Evolutionary conservation across 2,888 invertebrate genomes (phyloP).

Genomic region (Drosophila trichaetosa): DNA sequence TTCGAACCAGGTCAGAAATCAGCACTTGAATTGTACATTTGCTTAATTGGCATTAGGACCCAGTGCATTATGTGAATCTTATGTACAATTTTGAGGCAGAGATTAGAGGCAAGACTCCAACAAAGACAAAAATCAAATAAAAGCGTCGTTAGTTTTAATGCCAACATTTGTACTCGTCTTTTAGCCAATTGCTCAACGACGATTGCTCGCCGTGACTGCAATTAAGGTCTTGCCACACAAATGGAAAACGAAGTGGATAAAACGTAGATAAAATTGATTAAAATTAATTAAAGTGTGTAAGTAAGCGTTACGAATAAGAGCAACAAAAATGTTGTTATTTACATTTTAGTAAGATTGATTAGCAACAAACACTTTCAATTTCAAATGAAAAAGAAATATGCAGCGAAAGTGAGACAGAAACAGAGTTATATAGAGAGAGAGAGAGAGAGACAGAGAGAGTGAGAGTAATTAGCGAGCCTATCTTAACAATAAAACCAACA

Average conservation of each 20-base stretch:
- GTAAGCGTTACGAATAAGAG: conserved; percentile 41
- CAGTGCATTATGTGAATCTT: conserved; percentile 18
- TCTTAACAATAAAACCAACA: conserved; percentile 56
- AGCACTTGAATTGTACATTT: neutral
- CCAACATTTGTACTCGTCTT: conserved; percentile 18
- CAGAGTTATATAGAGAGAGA: neutral
- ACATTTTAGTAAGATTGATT: conserved; percentile 63
- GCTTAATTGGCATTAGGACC: conserved; percentile 18
- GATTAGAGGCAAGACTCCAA: neutral
- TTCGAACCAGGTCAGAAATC: conserved; percentile 25
- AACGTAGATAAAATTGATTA: conserved; percentile 25
- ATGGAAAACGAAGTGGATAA: neutral
- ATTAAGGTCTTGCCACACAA: conserved; percentile 4
- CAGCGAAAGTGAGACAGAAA: conserved; percentile 10
- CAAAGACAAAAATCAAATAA: neutral
- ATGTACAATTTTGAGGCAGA: conserved; percentile 16
- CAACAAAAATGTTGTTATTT: conserved; percentile 24
- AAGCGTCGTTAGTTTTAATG: conserved; percentile 22
- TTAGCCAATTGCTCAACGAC: conserved; percentile 17
- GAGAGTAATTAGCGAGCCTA: conserved; percentile 45
- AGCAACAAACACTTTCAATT: conserved; percentile 67
- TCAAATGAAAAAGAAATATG: conserved; percentile 39
- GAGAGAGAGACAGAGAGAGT: conserved; percentile 13
- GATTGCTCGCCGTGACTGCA: neutral
- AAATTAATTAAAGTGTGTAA: conserved; percentile 35